Evolutionary conservation across 1,140 invertebrate genomes (phyloP), one percentile per base, ranked within the genome.

Genomic region (Drosophila mayri): DNA sequence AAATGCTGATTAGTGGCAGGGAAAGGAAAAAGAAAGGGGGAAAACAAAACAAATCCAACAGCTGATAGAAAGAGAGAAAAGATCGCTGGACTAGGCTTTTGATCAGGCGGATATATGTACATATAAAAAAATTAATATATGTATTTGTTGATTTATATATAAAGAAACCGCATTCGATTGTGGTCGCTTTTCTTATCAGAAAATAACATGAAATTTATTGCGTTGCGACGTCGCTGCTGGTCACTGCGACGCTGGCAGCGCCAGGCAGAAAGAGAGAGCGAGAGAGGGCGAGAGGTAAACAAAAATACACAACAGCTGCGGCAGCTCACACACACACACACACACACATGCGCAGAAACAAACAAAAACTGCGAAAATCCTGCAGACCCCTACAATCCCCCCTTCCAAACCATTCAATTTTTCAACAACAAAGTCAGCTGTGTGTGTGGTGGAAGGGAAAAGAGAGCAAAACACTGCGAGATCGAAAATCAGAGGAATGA

Each of bases 191-290:
- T 83, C 80, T 83, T 83, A 83, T 83, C 80, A 83, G 66, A 83
- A 83, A 83, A 82, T 64, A 82, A 81, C 62, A 81, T 63, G 49
- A 81, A 82, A 75, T 75, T 79, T 83, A 83, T 83, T 83, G 81
- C 81, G 81, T 83, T 83, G 80, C 71, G 72, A 67, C 44, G 61
- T 54, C n/a, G 44, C 59, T 59, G 44, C 54, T 59, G 61, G 38
- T 35, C 28, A 57, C 49, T 65, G 62, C 62, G 62, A 59, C 59
- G 54, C 61, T 20, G 49, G 52, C 65, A 59, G 43, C 38, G 44
- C 20, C 18, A 35, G 32, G 32, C 50, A 59, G 38, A 63, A 60
- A 50, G 52, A 30, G 35, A 59, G 60, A 41, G 37, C 38, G 47
- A 58, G 20, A 38, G 61, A 57, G 40, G 16, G 52, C 57, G 20